A percentile compares a stretch with the other conserved stretches of the same genome.
Evolutionary conservation across 1,140 invertebrate genomes (phyloP).

Genomic region (Ectropis grisescens): DNA sequence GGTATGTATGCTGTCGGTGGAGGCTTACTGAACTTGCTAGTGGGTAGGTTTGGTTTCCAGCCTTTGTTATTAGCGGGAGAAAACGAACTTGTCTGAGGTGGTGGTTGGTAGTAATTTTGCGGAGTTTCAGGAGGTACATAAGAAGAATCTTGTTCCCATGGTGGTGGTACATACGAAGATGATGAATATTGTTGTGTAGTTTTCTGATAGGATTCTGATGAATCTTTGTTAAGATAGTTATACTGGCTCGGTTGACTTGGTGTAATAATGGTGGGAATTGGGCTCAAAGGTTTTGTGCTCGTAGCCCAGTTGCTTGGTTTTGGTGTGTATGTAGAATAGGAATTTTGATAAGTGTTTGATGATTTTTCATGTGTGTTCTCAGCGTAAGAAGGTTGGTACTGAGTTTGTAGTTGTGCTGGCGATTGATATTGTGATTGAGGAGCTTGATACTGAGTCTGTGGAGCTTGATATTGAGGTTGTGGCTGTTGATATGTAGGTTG

Average conservation of each 20-base stretch:
- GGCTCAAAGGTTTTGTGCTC: conserved; percentile 14
- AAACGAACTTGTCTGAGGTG: conserved; percentile 17
- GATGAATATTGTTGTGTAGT: conserved; percentile 41
- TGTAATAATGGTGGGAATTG: conserved; percentile 12
- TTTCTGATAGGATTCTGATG: conserved; percentile 36
- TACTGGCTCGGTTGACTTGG: conserved; percentile 27
- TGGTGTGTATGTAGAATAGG: conserved; percentile 34
- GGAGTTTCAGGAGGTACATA: conserved; percentile 28
- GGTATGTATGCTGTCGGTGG: conserved; percentile 45
- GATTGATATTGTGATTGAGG: conserved; percentile 9
- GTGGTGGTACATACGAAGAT: conserved; percentile 49
- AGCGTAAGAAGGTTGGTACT: conserved; percentile 18
- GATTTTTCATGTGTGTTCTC: conserved; percentile 9
- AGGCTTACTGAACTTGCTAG: conserved; percentile 40
- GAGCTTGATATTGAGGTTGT: conserved; percentile 10
- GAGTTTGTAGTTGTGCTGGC: conserved; percentile 10
- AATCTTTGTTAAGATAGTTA: conserved; percentile 26
- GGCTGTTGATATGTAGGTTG: conserved; percentile 6
- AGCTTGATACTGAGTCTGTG: conserved; percentile 20
- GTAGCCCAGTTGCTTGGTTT: conserved; percentile 38
- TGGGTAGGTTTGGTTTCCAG: conserved; percentile 29
- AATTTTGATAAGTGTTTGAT: background rate
- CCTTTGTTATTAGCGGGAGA: conserved; percentile 12
- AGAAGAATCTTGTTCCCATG: conserved; percentile 53
- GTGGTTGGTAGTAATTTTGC: conserved; percentile 33